Evolutionary conservation across 2,113 vertebrate genomes (phyloP).

Genomic region (Dasyprocta punctata): DNA sequence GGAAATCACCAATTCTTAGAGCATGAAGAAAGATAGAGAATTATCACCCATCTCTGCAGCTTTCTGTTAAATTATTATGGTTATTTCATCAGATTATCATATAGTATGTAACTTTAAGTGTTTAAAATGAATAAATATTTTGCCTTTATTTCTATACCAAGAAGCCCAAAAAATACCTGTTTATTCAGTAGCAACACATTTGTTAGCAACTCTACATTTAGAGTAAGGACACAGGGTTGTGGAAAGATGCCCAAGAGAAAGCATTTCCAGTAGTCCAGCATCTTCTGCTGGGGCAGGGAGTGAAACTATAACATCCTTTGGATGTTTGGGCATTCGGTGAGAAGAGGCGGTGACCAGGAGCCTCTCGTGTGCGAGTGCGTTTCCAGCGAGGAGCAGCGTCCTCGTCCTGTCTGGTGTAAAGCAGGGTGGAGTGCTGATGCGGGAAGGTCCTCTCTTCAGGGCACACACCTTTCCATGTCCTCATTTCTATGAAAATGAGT

Average conservation of each 20-base stretch:
- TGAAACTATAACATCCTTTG: not conserved
- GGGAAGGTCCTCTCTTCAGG: not conserved
- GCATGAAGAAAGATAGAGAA: not conserved
- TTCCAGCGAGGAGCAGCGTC: not conserved
- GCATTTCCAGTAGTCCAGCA: not conserved
- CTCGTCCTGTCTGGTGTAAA: not conserved
- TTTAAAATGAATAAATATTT: not conserved
- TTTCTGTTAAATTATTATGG: not conserved
- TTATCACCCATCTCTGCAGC: not conserved
- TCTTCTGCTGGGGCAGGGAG: not conserved
- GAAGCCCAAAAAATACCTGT: not conserved
- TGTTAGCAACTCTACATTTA: not conserved
- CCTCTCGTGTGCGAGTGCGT: not conserved
- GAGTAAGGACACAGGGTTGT: not conserved
- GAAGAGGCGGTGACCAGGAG: not conserved
- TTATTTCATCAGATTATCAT: not conserved
- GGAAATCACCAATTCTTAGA: constrained; percentile 6
- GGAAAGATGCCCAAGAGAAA: not conserved
- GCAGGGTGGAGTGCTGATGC: not conserved
- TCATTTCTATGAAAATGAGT: not conserved
- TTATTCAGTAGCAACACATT: not conserved
- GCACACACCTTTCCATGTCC: not conserved
- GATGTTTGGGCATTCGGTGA: not conserved
- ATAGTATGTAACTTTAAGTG: not conserved
- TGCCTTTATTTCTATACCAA: not conserved